A percentile compares a stretch with the other conserved stretches of the same genome.
Evolutionary conservation across 2,797 vertebrate species (phyloP).

Genomic region (Myioborus miniatus): DNA sequence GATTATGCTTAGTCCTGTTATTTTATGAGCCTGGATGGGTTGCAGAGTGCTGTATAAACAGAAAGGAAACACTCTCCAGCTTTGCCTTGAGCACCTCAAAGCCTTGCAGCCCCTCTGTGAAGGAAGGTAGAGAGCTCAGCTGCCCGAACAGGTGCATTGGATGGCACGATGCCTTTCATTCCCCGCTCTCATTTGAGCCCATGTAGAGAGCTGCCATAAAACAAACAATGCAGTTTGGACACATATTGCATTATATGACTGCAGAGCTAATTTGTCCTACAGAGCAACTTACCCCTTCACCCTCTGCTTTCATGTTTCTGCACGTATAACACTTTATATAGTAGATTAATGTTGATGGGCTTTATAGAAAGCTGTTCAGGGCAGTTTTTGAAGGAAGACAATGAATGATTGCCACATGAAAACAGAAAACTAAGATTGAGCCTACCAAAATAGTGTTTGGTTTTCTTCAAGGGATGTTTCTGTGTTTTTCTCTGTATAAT

Average conservation of each 20-base stretch:
- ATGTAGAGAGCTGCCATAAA: neutral
- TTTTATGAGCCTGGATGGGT: neutral
- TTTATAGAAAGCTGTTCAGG: neutral
- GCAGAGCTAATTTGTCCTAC: neutral
- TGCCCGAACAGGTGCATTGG: neutral
- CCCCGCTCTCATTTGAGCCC: neutral
- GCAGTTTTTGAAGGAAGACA: neutral
- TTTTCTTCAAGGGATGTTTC: neutral
- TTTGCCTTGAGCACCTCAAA: neutral
- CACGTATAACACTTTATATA: neutral
- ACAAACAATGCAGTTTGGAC: neutral
- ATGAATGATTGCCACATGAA: neutral
- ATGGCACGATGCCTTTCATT: neutral
- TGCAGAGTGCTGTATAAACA: neutral
- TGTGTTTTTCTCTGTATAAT: neutral
- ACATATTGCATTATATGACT: neutral
- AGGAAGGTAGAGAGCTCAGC: neutral
- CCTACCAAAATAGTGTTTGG: neutral
- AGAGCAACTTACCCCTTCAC: neutral
- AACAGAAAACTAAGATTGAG: neutral
- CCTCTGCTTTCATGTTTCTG: neutral
- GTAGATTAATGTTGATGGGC: neutral
- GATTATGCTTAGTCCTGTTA: neutral
- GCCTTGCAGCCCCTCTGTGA: neutral
- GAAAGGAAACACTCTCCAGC: neutral